Conservation (phyloP, 2,113 vertebrate species). For the Sisor rabdophorus region DNA sequence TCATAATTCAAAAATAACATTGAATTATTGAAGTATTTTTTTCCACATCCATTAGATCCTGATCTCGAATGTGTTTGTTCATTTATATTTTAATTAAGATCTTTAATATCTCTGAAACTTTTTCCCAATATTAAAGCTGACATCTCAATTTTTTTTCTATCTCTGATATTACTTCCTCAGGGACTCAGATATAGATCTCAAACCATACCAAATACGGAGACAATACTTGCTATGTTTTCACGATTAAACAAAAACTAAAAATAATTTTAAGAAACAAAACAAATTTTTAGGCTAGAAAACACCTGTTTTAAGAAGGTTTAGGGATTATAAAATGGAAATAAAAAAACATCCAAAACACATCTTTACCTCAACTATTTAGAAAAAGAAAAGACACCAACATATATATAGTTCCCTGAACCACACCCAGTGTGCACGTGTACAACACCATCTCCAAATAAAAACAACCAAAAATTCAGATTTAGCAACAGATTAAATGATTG, state of each 20-base stretch:
- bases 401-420: not conserved
- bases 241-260: not conserved
- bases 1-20: too few species aligned
- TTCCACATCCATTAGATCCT: not conserved
- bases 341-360: not conserved
- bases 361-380: not conserved
- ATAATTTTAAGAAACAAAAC: too few species aligned
- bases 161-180: not conserved
- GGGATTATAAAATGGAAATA: not conserved
- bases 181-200: too few species aligned
- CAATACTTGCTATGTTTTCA: too few species aligned
- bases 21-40: too few species aligned
- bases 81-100: not conserved
- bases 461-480: not conserved
- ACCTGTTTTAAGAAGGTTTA: too few species aligned
- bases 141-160: not conserved
- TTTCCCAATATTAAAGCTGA: not conserved
- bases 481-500: not conserved
- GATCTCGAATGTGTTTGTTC: not conserved
- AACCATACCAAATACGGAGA: too few species aligned
- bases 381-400: not conserved
- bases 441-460: not conserved
- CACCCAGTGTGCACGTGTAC: slow-evolving; percentile 1
- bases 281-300: too few species aligned
- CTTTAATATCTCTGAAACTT: not conserved